Percentiles rank a stretch among this genome's conserved stretches.
Evolutionary conservation across 2,888 invertebrate genomes (phyloP).

Genomic region (Herminia tarsipennalis): DNA sequence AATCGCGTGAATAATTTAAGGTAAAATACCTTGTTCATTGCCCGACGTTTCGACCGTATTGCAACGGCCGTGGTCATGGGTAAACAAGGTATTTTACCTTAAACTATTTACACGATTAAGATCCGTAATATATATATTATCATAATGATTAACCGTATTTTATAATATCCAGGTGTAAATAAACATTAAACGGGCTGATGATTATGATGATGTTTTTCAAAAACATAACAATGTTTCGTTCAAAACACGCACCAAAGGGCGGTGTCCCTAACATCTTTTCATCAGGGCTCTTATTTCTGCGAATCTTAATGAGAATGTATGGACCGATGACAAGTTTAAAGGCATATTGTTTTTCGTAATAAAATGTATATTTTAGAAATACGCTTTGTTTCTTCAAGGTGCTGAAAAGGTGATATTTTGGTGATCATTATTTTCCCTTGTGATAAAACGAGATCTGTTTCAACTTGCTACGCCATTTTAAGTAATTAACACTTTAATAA

Average conservation of each 20-base stretch:
- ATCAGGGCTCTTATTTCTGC: constrained; percentile 24
- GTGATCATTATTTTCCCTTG: constrained; percentile 13
- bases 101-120: too few species aligned
- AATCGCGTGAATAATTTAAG: too few species aligned
- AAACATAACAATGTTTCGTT: not conserved
- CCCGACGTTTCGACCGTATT: too few species aligned
- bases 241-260: constrained; percentile 1
- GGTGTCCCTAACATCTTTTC: constrained; percentile 17
- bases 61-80: too few species aligned
- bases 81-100: too few species aligned
- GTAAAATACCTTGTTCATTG: too few species aligned
- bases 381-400: constrained; percentile 11
- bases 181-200: too few species aligned
- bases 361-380: constrained; percentile 33
- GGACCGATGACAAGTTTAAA: constrained; percentile 35
- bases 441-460: constrained; percentile 11
- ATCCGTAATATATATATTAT: too few species aligned
- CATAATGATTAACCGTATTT: too few species aligned
- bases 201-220: too few species aligned
- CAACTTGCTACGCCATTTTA: constrained; percentile 3
- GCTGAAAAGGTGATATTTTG: constrained; percentile 16
- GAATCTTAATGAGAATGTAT: constrained; percentile 40
- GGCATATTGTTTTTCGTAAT: constrained; percentile 40
- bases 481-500: constrained; percentile 19
- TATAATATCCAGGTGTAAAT: too few species aligned